Evolutionary conservation across 2,888 invertebrate species (phyloP), one percentile per base, ranked within the genome.

Genomic region (Sepioteuthis lessoniana): DNA sequence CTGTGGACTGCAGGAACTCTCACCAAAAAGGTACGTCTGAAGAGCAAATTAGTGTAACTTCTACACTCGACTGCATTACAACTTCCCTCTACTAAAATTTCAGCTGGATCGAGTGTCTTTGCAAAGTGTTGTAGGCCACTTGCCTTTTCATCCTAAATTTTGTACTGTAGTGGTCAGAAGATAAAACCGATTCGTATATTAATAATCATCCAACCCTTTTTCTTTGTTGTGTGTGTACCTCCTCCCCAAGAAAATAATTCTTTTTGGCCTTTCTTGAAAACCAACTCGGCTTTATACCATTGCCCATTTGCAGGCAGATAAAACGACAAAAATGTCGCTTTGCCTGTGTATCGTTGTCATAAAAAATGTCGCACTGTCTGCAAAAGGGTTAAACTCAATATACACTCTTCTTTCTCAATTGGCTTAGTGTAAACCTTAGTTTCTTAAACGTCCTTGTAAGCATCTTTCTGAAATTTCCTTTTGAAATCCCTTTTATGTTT

Each of bases 1-100:
- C 76, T 76, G n/a, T 76, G 76, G 76, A 76, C 76, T 35, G 76
- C 76, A 35, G 76, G 76, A 76, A n/a, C n/a, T 76, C 76, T 76
- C 76, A 76, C n/a, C 76, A 76, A 76, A 76, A 76, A 76, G 76
- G 76, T 76, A 76, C n/a, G 76, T 76, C n/a, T 76, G 76, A 76
- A 76, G 76, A 76, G 76, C 76, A 76, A 76, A n/a, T 76, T 76
- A 13, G 35, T 76, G 76, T 76, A 13, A 76, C n/a, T 76, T 76
- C n/a, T 76, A 1, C 76, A n/a, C 10, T 13, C n/a, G n/a, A n/a
- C n/a, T 76, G 3, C 55, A n/a, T 4, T 76, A 31, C 8, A 60
- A 8, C 31, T 31, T 10, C 5, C 5, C 21, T 25, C 55, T 21
- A 5, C 42, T 42, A 47, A 47, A 55, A 55, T 76, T 4, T 13